Evolutionary conservation across 2,797 vertebrate genomes (phyloP).

Genomic region (Tamandua tetradactyla): DNA sequence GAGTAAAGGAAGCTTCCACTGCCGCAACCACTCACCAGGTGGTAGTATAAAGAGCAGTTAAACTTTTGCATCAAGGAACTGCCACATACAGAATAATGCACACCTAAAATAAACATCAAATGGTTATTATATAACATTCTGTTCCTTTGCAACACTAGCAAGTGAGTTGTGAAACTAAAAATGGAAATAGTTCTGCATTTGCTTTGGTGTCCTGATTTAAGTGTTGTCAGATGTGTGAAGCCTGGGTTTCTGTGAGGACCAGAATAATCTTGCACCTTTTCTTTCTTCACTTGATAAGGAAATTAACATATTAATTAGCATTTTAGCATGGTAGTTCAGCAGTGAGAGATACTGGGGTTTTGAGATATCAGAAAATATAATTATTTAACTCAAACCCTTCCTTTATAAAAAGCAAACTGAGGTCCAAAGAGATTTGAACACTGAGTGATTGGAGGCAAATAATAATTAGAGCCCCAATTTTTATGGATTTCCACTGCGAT

Average conservation of each 20-base stretch:
- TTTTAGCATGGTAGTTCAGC: not conserved
- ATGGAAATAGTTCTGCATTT: conserved; percentile 64
- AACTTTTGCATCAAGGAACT: not conserved
- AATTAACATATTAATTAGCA: not conserved
- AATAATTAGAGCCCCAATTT: not conserved
- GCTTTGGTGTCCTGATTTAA: conserved; percentile 71
- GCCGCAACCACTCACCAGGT: conserved; percentile 43
- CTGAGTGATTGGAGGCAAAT: not conserved
- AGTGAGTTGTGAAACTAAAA: conserved; percentile 70
- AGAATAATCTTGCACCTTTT: conserved; percentile 73
- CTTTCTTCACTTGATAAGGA: not conserved
- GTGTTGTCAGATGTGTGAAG: conserved; percentile 72
- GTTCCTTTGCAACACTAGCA: conserved; percentile 56
- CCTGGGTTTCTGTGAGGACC: conserved; percentile 36
- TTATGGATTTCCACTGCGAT: not conserved
- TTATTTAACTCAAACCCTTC: not conserved
- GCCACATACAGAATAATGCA: conserved; percentile 50
- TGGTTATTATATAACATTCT: conserved; percentile 60
- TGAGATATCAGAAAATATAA: not conserved
- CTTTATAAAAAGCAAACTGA: not conserved
- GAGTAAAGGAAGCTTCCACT: not conserved
- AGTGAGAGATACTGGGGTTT: not conserved
- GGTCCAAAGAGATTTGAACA: not conserved
- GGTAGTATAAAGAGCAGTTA: conserved; percentile 30
- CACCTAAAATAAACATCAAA: conserved; percentile 67